Evolutionary conservation across 1,140 invertebrate species (phyloP).

Genomic region (Phthorimaea operculella): DNA sequence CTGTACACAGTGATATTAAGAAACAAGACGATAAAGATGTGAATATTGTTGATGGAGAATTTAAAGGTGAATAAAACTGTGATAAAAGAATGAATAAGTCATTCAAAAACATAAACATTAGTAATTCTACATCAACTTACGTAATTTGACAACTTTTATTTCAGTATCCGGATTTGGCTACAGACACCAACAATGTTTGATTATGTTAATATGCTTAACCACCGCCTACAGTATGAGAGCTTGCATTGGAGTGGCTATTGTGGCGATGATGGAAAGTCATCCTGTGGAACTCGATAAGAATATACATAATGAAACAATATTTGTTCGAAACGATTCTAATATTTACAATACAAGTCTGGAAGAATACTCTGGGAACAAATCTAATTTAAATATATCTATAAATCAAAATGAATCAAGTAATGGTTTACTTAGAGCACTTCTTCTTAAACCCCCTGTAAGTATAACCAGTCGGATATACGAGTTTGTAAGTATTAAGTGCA

Average conservation of each 20-base stretch:
- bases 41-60: conserved; percentile 6
- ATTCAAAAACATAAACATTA: neutral
- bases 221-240: conserved; percentile 75
- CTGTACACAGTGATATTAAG: too few relatives aligned
- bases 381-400: conserved; percentile 12
- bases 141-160: neutral
- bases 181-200: conserved; percentile 74
- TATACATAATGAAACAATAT: neutral
- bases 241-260: conserved; percentile 76
- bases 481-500: neutral
- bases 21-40: neutral
- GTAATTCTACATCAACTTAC: conserved; percentile 6
- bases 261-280: conserved; percentile 72
- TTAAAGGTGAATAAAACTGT: conserved; percentile 19
- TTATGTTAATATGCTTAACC: conserved; percentile 73
- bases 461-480: too few relatives aligned
- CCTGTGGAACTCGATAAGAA: neutral
- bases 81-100: neutral
- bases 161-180: conserved; percentile 39
- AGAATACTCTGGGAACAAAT: neutral
- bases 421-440: conserved; percentile 12
- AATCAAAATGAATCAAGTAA: neutral
- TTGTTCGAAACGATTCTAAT: neutral
- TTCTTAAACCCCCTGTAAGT: conserved; percentile 42
- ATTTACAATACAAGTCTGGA: neutral